phyloP scores from a whole-genome alignment of 2,888 invertebrate species.

The Drosophila greeni region DNA sequence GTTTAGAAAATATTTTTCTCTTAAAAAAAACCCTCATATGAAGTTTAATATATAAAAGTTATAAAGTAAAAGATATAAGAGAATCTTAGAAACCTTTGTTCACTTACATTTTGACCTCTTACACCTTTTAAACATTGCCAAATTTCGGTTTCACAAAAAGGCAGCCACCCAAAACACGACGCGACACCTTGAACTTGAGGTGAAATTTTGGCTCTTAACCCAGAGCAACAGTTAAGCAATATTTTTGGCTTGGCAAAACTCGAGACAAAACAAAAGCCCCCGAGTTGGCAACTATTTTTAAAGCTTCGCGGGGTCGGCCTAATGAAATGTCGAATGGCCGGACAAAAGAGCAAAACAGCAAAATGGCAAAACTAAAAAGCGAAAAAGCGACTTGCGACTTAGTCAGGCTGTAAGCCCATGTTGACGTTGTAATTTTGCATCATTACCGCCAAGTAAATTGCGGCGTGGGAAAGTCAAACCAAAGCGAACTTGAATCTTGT shows the following conservation, averaged over 20 bases:
- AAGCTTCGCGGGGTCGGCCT: slow-evolving; percentile 19
- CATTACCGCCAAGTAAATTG: slow-evolving; percentile 50
- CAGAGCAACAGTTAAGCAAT: slow-evolving; percentile 54
- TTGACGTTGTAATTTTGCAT: slow-evolving; percentile 65
- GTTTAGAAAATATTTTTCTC: neutral
- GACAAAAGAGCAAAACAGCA: slow-evolving; percentile 30
- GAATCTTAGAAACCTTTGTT: neutral
- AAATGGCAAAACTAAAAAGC: slow-evolving; percentile 13
- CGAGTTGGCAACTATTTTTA: slow-evolving; percentile 30
- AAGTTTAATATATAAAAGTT: neutral
- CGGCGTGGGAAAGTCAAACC: slow-evolving; percentile 60
- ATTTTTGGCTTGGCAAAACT: slow-evolving; percentile 26
- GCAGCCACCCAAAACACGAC: neutral
- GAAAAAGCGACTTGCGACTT: slow-evolving; percentile 1
- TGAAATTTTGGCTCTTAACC: slow-evolving; percentile 35
- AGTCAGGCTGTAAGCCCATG: slow-evolving; percentile 36
- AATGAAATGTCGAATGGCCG: slow-evolving; percentile 48
- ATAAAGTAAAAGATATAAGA: neutral
- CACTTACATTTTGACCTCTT: neutral
- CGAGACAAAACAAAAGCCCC: slow-evolving; percentile 22
- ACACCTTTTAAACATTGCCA: slow-evolving; percentile 2
- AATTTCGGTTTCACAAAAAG: slow-evolving; percentile 20
- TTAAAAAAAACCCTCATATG: too few species aligned
- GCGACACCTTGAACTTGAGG: slow-evolving; percentile 61
- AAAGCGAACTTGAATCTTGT: slow-evolving; percentile 19